These are phyloP conservation scores for Oscheius sp. DNA, from an alignment of 2,888 invertebrate species.

Conservation along the genomic window DNA sequence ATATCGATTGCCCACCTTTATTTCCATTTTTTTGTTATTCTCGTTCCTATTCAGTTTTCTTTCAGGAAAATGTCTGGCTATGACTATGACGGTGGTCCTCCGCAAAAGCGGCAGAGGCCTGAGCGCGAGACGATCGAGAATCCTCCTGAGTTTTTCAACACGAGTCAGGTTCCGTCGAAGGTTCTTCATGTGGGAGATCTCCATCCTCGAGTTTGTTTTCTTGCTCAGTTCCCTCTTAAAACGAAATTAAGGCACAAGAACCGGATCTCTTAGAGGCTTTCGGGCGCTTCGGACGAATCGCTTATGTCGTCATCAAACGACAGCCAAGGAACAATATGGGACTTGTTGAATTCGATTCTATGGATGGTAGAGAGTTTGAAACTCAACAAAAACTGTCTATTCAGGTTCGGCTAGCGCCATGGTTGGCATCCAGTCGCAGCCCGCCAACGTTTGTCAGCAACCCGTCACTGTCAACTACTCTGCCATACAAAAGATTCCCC, in stretches of 20 bases:
- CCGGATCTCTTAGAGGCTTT: constrained; percentile 76
- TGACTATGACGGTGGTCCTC: constrained; percentile 26
- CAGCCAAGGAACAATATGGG: constrained; percentile 64
- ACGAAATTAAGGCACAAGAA: constrained; percentile 73
- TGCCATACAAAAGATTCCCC: constrained; percentile 49
- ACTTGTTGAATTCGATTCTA: constrained; percentile 68
- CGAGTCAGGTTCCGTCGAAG: constrained; percentile 75
- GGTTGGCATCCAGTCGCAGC: constrained; percentile 64
- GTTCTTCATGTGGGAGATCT: constrained; percentile 77
- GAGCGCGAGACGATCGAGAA: background rate
- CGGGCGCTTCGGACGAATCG: constrained; percentile 75
- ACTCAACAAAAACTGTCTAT: background rate
- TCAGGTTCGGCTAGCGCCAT: constrained; percentile 63
- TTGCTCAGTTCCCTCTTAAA: background rate
- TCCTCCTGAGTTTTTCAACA: constrained; percentile 57
- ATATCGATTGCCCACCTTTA: background rate
- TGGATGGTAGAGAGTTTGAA: constrained; percentile 46
- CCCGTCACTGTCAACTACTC: constrained; percentile 56
- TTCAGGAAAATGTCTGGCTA: too few species aligned
- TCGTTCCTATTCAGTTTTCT: background rate
- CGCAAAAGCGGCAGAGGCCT: constrained; percentile 38
- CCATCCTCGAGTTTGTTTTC: constrained; percentile 65
- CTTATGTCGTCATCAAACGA: constrained; percentile 69
- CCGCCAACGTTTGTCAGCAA: constrained; percentile 75
- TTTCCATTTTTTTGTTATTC: background rate